These are phyloP conservation scores for Gandaritis pyraliata DNA, from an alignment of 2,888 invertebrate genomes.

Conservation along the genomic window DNA sequence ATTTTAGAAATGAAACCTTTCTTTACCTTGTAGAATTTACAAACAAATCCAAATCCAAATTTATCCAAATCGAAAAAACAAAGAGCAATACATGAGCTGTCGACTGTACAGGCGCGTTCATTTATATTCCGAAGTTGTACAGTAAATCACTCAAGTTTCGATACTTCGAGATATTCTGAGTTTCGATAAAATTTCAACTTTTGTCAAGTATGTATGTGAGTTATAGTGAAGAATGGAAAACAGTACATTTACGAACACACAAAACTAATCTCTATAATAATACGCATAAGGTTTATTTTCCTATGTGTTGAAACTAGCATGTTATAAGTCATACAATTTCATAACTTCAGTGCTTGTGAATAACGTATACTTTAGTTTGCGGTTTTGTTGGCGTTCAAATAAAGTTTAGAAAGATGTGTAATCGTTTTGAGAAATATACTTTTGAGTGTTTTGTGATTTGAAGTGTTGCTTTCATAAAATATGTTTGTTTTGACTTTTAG, in stretches of 20 bases:
- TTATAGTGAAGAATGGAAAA: constrained; percentile 50
- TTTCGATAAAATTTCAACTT: constrained; percentile 71
- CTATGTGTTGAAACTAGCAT: background rate
- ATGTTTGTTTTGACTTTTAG: background rate
- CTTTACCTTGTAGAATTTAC: no score
- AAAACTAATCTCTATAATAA: constrained; percentile 7
- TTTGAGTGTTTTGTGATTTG: constrained; percentile 16
- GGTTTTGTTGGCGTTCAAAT: constrained; percentile 3
- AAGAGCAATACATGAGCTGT: constrained; percentile 26
- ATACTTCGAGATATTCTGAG: constrained; percentile 62
- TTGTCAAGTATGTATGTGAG: constrained; percentile 65
- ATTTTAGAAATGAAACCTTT: no score
- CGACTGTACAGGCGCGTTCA: constrained; percentile 43
- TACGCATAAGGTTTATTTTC: constrained; percentile 3
- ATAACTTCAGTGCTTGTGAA: background rate
- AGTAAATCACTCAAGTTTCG: constrained; percentile 65
- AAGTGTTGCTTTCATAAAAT: constrained; percentile 2
- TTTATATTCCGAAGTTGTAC: constrained; percentile 58
- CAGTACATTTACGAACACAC: constrained; percentile 21
- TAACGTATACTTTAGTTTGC: constrained; percentile 15
- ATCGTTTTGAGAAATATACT: constrained; percentile 23
- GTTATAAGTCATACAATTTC: constrained; percentile 8
- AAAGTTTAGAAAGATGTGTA: constrained; percentile 17
- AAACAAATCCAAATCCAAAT: background rate
- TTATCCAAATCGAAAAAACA: constrained; percentile 15